A percentile compares a stretch with the other conserved stretches of the same genome.
These are phyloP conservation scores for Podarcis muralis DNA, from an alignment of 2,113 vertebrate genomes.

Conservation along the genomic window DNA sequence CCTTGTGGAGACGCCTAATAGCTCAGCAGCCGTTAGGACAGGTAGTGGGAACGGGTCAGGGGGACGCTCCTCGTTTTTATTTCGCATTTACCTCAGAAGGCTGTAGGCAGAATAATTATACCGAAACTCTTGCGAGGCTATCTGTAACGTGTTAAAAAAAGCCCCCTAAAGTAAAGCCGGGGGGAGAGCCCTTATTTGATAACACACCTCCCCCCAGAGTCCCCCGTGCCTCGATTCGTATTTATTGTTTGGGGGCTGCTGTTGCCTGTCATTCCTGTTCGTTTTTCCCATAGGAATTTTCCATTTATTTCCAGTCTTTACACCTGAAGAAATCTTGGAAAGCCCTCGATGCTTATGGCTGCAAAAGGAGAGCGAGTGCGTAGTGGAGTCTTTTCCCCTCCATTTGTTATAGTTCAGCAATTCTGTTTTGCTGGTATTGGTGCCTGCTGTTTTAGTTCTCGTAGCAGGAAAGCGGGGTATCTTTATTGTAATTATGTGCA, in stretches of 20 bases:
- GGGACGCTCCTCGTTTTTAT: too few relatives aligned
- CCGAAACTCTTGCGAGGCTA: background rate
- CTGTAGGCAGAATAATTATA: background rate
- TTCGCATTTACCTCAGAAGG: background rate
- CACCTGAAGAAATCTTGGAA: conserved; percentile 59
- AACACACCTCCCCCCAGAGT: accelerated
- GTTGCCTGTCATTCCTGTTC: background rate
- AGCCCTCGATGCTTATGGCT: conserved; percentile 69
- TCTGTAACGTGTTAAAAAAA: too few relatives aligned
- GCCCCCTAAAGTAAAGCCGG: background rate
- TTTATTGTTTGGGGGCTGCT: background rate
- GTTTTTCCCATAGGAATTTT: background rate
- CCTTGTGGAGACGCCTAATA: background rate
- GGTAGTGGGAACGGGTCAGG: background rate
- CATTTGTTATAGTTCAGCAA: background rate
- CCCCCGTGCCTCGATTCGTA: background rate
- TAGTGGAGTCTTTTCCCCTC: background rate
- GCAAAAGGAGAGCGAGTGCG: conserved; percentile 72
- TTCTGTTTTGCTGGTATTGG: background rate
- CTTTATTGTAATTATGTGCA: background rate
- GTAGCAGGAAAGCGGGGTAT: background rate
- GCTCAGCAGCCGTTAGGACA: background rate
- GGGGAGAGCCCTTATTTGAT: background rate
- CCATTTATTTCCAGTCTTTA: conserved; percentile 47
- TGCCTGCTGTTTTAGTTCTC: background rate